A percentile compares a stretch with the other conserved stretches of the same genome.
Conservation (phyloP, 2,797 vertebrate genomes). For the Takifugu ocellatus region DNA sequence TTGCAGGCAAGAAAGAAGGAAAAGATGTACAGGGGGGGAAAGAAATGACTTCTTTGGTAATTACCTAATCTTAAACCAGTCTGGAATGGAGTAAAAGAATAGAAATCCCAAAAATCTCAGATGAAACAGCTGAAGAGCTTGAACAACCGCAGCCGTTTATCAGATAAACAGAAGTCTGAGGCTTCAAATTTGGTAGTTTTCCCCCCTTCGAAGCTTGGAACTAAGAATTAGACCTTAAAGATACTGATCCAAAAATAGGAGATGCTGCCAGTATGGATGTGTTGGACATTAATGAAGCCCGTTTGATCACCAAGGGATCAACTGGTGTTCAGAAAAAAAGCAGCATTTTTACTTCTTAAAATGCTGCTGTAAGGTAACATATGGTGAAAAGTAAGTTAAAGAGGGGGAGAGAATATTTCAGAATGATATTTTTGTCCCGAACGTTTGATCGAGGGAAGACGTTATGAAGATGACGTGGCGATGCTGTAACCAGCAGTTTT, state of each 20-base stretch:
- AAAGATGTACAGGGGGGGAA: conserved; percentile 43
- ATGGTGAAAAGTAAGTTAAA: background rate
- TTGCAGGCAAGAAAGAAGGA: conserved; percentile 26
- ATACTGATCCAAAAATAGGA: no score
- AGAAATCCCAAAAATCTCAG: background rate
- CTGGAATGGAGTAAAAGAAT: conserved; percentile 53
- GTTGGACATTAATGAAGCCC: no score
- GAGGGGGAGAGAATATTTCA: background rate
- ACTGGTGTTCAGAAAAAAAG: no score
- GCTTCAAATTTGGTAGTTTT: no score
- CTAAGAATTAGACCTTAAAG: no score
- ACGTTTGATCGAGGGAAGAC: conserved; percentile 39
- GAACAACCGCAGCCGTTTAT: no score
- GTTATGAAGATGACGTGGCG: conserved; percentile 40
- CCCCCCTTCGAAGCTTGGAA: no score
- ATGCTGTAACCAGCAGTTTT: conserved; percentile 41
- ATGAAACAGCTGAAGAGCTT: background rate
- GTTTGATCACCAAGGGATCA: no score
- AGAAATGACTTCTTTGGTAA: conserved; percentile 67
- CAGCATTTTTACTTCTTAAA: no score
- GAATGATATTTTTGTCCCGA: background rate
- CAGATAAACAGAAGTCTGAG: no score
- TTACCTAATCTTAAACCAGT: conserved; percentile 44
- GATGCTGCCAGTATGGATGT: no score
- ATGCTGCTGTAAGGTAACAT: no score